These are phyloP conservation scores for Petrocephalus sullivani DNA, from an alignment of 2,797 vertebrate species.

Conservation along the genomic window DNA sequence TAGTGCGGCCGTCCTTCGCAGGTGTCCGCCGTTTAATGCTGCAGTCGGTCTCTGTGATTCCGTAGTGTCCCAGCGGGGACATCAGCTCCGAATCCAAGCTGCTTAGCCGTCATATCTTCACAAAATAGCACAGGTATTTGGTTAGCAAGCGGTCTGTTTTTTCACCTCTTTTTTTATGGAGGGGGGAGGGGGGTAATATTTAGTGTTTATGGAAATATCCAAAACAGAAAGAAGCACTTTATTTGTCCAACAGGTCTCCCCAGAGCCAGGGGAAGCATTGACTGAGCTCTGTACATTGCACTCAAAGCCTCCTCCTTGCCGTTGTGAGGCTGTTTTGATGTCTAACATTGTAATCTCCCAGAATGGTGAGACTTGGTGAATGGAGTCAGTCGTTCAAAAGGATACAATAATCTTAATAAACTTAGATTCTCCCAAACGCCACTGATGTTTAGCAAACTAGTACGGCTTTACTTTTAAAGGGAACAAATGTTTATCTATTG, in stretches of 20 bases:
- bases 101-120: too few relatives aligned
- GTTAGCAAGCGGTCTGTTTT: background rate
- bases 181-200: background rate
- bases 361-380: background rate
- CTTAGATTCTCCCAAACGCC: background rate
- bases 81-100: background rate
- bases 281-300: background rate
- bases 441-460: background rate
- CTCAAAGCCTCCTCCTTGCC: background rate
- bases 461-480: background rate
- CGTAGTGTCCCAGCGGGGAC: background rate
- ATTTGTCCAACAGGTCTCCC: background rate
- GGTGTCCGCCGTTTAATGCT: background rate
- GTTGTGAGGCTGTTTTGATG: background rate
- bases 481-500: background rate
- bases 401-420: background rate
- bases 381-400: background rate
- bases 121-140: background rate
- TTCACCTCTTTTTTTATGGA: background rate
- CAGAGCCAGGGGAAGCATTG: background rate
- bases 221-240: background rate
- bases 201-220: background rate
- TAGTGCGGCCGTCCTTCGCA: background rate
- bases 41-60: background rate
- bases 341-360: background rate